These are phyloP conservation scores for Empis stercorea DNA, from an alignment of 2,888 invertebrate genomes.

Conservation along the genomic window DNA sequence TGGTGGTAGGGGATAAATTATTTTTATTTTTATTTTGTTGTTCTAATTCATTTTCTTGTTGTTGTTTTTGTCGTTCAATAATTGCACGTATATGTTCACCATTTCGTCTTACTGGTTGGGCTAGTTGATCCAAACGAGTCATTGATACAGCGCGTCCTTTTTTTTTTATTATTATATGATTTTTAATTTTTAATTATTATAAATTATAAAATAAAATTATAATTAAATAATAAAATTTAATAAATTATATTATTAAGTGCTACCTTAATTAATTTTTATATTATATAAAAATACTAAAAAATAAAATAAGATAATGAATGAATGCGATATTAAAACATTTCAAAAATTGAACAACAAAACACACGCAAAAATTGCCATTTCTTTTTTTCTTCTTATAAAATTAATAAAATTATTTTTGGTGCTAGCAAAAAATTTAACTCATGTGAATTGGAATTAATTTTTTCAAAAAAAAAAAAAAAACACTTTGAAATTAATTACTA, in stretches of 20 bases:
- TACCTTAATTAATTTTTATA: conserved; percentile 7
- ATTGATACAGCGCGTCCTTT: conserved; percentile 84
- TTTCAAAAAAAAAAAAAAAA: too few relatives aligned
- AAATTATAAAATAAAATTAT: background rate
- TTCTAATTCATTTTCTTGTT: conserved; percentile 18
- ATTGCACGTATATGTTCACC: conserved; percentile 36
- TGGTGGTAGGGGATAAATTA: conserved; percentile 18
- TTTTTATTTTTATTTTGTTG: conserved; percentile 13
- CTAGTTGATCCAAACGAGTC: conserved; percentile 80
- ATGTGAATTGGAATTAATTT: too few relatives aligned
- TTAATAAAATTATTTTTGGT: too few relatives aligned
- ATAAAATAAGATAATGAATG: conserved; percentile 12
- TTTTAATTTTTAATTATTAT: too few relatives aligned
- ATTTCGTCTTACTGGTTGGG: conserved; percentile 53
- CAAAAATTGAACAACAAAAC: conserved; percentile 4
- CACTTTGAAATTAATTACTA: too few relatives aligned
- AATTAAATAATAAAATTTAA: background rate
- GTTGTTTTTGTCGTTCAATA: conserved; percentile 34
- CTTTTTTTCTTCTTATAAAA: too few relatives aligned
- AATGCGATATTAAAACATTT: conserved; percentile 8
- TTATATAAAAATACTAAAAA: conserved; percentile 10
- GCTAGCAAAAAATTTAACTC: too few relatives aligned
- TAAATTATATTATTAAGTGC: conserved; percentile 6
- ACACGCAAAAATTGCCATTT: conserved; percentile 7
- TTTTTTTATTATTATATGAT: conserved; percentile 6